These are phyloP conservation scores for Gadopsis marmoratus DNA, from an alignment of 2,797 vertebrate genomes.

Conservation along the genomic window DNA sequence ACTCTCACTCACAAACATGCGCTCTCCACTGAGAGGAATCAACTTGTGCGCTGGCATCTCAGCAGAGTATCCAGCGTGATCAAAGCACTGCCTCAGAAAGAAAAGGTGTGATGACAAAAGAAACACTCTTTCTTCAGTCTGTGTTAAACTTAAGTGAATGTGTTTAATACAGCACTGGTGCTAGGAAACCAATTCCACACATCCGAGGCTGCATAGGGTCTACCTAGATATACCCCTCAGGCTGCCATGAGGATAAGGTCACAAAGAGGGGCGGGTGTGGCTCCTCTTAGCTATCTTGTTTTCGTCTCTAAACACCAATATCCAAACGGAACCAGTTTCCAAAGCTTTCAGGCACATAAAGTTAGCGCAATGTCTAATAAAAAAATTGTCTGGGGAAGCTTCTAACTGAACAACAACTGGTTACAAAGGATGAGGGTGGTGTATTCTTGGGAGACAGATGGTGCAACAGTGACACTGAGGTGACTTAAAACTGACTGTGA, in stretches of 20 bases:
- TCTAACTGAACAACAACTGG: constrained; percentile 9
- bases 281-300: neutral
- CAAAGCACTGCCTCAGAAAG: neutral
- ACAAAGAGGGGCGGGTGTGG: neutral
- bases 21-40: neutral
- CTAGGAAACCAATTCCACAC: neutral
- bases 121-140: neutral
- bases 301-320: neutral
- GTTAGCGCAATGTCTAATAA: neutral
- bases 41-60: neutral
- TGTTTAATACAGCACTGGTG: neutral
- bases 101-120: neutral
- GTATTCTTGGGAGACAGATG: constrained; percentile 17
- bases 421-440: neutral
- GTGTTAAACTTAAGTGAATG: neutral
- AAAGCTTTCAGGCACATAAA: constrained; percentile 18
- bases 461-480: constrained; percentile 4
- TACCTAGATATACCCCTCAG: neutral
- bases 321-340: neutral
- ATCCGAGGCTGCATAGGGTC: neutral
- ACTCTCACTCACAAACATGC: neutral
- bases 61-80: neutral
- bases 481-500: constrained; percentile 20
- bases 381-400: neutral
- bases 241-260: neutral